Evolutionary conservation across 2,888 invertebrate genomes (phyloP).

Genomic region (Ormyrus pomaceus): DNA sequence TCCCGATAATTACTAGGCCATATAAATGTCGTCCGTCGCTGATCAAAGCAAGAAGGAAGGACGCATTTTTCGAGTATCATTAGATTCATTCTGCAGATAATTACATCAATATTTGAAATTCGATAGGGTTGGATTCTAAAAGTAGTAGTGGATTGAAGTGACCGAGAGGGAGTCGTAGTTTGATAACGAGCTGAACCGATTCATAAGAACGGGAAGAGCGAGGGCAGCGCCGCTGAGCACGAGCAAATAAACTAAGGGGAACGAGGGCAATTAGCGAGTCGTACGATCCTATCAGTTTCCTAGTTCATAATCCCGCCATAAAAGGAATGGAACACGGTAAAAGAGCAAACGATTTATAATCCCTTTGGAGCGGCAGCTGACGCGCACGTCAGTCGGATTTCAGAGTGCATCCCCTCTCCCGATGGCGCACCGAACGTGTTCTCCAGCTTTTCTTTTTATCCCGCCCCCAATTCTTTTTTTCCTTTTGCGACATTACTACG

Average conservation of each 20-base stretch:
- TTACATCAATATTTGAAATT: constrained; percentile 39
- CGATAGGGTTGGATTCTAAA: constrained; percentile 31
- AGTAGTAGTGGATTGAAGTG: constrained; percentile 8
- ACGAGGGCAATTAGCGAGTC: constrained; percentile 59
- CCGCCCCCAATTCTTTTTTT: neutral
- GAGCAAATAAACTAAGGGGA: constrained; percentile 41
- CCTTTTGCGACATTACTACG: neutral
- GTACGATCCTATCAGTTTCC: constrained; percentile 57
- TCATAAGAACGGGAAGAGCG: neutral
- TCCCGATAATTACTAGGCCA: too few species aligned
- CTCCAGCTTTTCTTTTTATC: neutral
- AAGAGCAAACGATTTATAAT: constrained; percentile 40
- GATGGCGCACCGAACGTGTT: neutral
- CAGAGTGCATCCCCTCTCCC: neutral
- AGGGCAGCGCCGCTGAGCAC: neutral
- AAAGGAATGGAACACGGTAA: constrained; percentile 12
- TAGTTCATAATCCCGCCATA: constrained; percentile 52
- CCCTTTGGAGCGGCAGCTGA: constrained; percentile 18
- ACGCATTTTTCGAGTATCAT: constrained; percentile 16
- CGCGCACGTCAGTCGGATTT: constrained; percentile 16
- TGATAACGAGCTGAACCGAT: constrained; percentile 26
- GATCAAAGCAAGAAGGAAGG: constrained; percentile 14
- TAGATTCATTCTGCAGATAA: neutral
- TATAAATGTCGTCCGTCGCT: too few species aligned
- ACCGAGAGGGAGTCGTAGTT: neutral